phyloP scores from a whole-genome alignment of 1,140 invertebrate genomes.

The Cheumatopsyche charites region DNA sequence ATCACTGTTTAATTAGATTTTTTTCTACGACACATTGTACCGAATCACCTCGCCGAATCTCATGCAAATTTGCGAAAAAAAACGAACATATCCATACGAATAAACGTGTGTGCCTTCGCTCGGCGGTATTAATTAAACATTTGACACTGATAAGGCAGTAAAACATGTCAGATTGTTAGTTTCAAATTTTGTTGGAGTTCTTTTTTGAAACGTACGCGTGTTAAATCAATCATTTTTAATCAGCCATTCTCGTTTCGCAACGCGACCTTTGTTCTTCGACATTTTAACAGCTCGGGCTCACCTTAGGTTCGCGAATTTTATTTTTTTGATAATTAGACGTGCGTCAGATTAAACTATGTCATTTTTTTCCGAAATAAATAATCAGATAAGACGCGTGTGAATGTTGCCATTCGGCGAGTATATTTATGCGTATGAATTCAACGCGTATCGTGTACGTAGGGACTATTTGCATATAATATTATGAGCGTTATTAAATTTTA shows the following conservation, averaged over 20 bases:
- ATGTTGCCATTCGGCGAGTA: not conserved
- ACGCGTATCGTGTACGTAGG: conserved; percentile 12
- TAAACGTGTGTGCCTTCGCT: not conserved
- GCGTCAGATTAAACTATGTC: too few relatives aligned
- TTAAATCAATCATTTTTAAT: conserved; percentile 23
- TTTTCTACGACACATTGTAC: conserved; percentile 12
- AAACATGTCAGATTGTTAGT: conserved; percentile 4
- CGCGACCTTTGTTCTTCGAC: too few relatives aligned
- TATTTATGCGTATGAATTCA: conserved; percentile 3
- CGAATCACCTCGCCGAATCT: conserved; percentile 1
- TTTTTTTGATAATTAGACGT: too few relatives aligned
- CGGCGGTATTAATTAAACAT: conserved; percentile 12
- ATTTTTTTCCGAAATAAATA: too few relatives aligned
- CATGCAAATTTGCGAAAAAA: not conserved
- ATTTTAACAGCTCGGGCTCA: too few relatives aligned
- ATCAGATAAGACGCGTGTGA: too few relatives aligned
- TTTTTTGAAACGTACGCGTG: not conserved
- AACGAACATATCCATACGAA: not conserved
- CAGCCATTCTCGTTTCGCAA: too few relatives aligned
- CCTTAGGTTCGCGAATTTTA: too few relatives aligned
- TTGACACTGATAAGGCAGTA: conserved; percentile 25
- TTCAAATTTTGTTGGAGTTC: not conserved
- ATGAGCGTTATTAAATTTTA: conserved; percentile 21
- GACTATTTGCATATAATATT: conserved; percentile 19
- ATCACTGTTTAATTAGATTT: conserved; percentile 27